These are phyloP conservation scores for Aporophyla nigra DNA, from an alignment of 2,888 invertebrate species.

Conservation along the genomic window DNA sequence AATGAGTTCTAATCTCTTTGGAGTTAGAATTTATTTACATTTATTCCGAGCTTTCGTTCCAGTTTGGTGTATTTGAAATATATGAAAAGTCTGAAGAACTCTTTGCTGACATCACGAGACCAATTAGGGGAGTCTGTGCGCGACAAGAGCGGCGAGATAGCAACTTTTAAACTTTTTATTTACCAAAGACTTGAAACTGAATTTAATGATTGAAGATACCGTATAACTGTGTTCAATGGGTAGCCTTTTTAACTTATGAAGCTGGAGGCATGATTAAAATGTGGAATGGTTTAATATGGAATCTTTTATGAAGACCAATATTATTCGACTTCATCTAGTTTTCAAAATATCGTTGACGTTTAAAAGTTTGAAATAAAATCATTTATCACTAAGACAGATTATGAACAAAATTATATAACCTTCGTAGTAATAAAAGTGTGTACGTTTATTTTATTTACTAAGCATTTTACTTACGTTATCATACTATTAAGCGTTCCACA, in stretches of 20 bases:
- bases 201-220: background rate
- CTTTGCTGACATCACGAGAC: background rate
- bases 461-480: too few relatives aligned
- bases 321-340: too few relatives aligned
- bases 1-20: conserved; percentile 13
- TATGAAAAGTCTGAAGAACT: background rate
- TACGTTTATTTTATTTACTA: too few relatives aligned
- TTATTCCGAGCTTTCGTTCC: conserved; percentile 7
- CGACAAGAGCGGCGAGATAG: background rate
- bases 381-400: too few relatives aligned
- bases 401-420: too few relatives aligned
- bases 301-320: background rate
- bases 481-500: too few relatives aligned
- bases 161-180: conserved; percentile 3
- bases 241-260: background rate
- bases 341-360: too few relatives aligned
- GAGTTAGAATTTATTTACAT: conserved; percentile 16
- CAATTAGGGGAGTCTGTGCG: conserved; percentile 24
- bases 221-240: background rate
- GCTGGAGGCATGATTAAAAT: too few relatives aligned
- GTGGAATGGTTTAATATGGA: background rate
- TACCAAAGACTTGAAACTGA: background rate
- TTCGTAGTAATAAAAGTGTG: too few relatives aligned
- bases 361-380: too few relatives aligned
- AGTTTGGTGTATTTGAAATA: background rate